Percentiles rank a stretch among this genome's conserved stretches.
These are phyloP conservation scores for Daubentonia madagascariensis DNA, from an alignment of 2,113 vertebrate genomes.

Conservation along the genomic window DNA sequence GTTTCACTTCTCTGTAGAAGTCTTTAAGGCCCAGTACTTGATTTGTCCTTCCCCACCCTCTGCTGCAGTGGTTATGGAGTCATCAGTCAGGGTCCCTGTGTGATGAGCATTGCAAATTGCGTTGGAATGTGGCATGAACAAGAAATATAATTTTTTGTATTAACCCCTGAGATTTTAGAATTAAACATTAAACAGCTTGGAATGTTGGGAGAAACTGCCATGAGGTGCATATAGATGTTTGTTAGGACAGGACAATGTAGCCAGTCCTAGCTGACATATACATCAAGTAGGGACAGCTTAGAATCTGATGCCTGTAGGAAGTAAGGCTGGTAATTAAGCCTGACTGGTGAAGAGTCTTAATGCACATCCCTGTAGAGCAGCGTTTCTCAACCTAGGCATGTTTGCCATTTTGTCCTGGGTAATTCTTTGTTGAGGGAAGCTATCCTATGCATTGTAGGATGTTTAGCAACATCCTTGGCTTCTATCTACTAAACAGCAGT, in stretches of 20 bases:
- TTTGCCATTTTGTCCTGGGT: not conserved
- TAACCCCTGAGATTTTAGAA: not conserved
- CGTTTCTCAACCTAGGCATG: not conserved
- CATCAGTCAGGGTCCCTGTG: not conserved
- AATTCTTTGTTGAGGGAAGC: not conserved
- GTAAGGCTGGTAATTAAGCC: not conserved
- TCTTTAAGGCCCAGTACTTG: not conserved
- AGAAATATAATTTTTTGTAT: not conserved
- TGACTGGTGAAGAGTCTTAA: not conserved
- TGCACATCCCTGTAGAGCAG: not conserved
- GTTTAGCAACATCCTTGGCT: not conserved
- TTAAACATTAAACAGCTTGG: no score
- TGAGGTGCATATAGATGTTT: no score
- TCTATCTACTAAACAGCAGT: not conserved
- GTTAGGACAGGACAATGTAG: not conserved
- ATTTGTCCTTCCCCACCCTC: not conserved
- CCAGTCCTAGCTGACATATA: not conserved
- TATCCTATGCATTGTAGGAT: not conserved
- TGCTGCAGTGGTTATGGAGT: not conserved
- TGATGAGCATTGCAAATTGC: not conserved
- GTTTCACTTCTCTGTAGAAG: not conserved
- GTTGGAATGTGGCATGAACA: not conserved
- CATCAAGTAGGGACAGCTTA: not conserved
- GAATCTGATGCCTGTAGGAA: not conserved
- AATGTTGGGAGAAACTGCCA: no score